Percentiles rank a stretch among this genome's conserved stretches.
Evolutionary conservation across 1,140 invertebrate genomes (phyloP).

Genomic region (Coptotermes formosanus): DNA sequence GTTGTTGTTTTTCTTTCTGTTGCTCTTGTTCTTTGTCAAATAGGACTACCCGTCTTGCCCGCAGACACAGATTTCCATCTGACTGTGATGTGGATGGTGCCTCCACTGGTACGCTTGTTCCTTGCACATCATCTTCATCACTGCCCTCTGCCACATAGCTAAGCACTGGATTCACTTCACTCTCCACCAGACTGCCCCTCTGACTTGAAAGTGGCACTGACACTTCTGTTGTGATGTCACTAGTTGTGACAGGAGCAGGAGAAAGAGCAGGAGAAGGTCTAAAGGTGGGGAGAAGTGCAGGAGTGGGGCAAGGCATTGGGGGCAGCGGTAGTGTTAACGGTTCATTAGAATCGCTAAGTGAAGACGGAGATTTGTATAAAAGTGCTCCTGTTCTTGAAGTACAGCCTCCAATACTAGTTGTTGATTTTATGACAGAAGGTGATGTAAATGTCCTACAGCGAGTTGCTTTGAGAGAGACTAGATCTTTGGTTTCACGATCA

Average conservation of each 20-base stretch:
- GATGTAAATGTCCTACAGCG: slow-evolving; percentile 37
- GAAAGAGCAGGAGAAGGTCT: too few relatives aligned
- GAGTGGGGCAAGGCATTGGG: neutral
- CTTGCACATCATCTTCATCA: slow-evolving; percentile 37
- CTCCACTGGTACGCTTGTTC: slow-evolving; percentile 34
- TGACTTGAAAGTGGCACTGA: neutral
- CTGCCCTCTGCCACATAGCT: slow-evolving; percentile 38
- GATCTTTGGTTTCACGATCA: slow-evolving; percentile 29
- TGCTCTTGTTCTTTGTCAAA: slow-evolving; percentile 34
- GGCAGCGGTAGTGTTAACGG: neutral
- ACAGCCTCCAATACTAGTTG: neutral
- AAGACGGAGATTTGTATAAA: slow-evolving; percentile 36
- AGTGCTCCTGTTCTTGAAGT: slow-evolving; percentile 35
- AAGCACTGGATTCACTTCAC: neutral
- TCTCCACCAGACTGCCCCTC: neutral
- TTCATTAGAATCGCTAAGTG: neutral
- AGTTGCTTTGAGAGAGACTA: slow-evolving; percentile 39
- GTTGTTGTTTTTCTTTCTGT: slow-evolving; percentile 35
- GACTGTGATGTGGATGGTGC: slow-evolving; percentile 48
- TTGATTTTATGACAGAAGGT: slow-evolving; percentile 37
- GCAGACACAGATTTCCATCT: slow-evolving; percentile 41
- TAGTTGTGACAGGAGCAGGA: neutral
- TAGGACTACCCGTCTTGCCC: slow-evolving; percentile 40
- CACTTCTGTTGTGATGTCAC: neutral
- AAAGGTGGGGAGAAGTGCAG: neutral